Evolutionary conservation across 2,888 invertebrate genomes (phyloP), one percentile per base, ranked within the genome.

Genomic region (Mactromeris polynyma): DNA sequence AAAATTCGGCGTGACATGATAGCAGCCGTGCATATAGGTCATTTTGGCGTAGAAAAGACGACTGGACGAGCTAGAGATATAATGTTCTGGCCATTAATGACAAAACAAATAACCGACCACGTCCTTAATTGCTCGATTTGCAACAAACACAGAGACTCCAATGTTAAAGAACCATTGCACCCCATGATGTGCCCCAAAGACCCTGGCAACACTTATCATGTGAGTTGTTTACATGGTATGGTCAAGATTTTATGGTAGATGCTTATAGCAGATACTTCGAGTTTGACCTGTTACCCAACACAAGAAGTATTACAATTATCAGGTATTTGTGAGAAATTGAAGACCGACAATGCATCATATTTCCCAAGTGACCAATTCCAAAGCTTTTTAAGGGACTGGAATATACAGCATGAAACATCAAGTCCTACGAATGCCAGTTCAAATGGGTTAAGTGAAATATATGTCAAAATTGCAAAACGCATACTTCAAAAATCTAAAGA

Each of bases 21-120:
- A 6, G 17, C 26, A 14, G 54, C 51, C 33, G 81, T 81, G 19
- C 81, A 81, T 54, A 9, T 54, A 81, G 81, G 81, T 26, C 81
- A 81, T 46, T 33, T 54, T 33, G 81, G 81, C 1, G 54, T 31
- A 3, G 33, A 31, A n/a, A 81, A 81, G 46, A 38, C 81, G 38
- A 9, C 33, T 1, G 38, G 14, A 2, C 33, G 64, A 21, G 81
- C 38, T 21, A 81, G n/a, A n/a, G 64, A 38, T 81, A 81, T 17
- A 46, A 58, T 81, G 81, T 81, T 58, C 38, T 81, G 81, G 81
- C 81, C 81, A 58, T 19, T 6, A 4, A 81, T 81, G 81, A 19
- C 17, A 21, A 81, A 81, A 81, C 58, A 64, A 11, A 26, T 81
- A 2, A 81, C 58, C 17, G 26, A 81, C 0, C 51, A 81, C 38